Evolutionary conservation across 2,797 vertebrate genomes (phyloP).

Genomic region (Eulemur coronatus): DNA sequence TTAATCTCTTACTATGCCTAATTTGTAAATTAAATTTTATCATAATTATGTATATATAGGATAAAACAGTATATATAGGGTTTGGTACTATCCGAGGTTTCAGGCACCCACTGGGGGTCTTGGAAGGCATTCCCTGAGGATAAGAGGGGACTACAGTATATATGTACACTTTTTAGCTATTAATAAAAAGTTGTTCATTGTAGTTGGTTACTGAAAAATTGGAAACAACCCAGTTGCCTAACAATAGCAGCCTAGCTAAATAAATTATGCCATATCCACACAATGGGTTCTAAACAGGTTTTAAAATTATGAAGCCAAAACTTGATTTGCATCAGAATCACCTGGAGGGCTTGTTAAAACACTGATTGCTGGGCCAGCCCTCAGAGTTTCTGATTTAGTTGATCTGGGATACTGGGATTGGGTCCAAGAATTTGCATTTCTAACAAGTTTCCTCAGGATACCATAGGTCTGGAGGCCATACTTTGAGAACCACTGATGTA

Average conservation of each 20-base stretch:
- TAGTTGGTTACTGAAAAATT: conserved; percentile 5
- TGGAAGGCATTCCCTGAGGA: background rate
- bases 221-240: background rate
- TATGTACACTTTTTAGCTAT: background rate
- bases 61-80: background rate
- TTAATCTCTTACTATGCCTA: background rate
- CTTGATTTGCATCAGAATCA: background rate
- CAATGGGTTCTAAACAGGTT: background rate
- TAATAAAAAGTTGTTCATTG: background rate
- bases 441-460: background rate
- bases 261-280: background rate
- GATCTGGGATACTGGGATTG: background rate
- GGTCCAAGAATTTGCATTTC: background rate
- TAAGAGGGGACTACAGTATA: background rate
- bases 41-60: background rate
- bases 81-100: background rate
- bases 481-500: background rate
- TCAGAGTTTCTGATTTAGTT: conserved; percentile 12
- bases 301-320: background rate
- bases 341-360: background rate
- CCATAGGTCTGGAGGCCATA: background rate
- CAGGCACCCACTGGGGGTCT: background rate
- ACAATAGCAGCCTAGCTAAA: background rate
- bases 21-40: background rate
- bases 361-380: background rate